Evolutionary conservation across 2,113 vertebrate species (phyloP).

Genomic region (Sturnus vulgaris): DNA sequence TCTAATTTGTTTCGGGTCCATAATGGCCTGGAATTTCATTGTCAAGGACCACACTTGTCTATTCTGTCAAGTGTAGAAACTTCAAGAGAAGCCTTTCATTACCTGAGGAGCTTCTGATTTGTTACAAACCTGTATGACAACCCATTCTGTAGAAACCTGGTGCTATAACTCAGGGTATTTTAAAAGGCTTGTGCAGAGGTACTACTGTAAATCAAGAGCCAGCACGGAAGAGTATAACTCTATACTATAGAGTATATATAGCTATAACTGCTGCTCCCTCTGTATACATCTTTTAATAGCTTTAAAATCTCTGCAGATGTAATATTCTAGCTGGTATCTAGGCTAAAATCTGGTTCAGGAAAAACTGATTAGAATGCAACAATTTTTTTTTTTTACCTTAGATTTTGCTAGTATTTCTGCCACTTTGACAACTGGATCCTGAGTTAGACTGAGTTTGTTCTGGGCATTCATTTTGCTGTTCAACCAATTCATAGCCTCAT

Average conservation of each 20-base stretch:
- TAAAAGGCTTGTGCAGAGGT: not conserved
- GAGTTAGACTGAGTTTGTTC: slow-evolving; percentile 83
- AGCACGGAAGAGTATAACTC: not conserved
- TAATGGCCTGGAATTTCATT: not conserved
- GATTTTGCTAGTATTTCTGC: slow-evolving; percentile 88
- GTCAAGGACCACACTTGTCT: not conserved
- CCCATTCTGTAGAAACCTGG: not conserved
- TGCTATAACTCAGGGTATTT: not conserved
- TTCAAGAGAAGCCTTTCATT: not conserved
- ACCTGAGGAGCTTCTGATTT: not conserved
- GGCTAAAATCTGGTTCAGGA: not conserved
- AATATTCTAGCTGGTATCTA: not conserved
- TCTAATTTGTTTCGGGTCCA: not conserved
- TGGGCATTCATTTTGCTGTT: slow-evolving; percentile 91
- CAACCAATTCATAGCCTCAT: slow-evolving; percentile 89
- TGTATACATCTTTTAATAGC: not conserved
- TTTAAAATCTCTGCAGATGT: not conserved
- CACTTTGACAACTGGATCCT: slow-evolving; percentile 90
- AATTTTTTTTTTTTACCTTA: slow-evolving; percentile 73
- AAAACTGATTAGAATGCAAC: not conserved
- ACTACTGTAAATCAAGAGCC: not conserved
- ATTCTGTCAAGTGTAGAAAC: not conserved
- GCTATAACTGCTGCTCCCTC: not conserved
- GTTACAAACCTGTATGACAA: not conserved
- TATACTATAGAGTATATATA: too few species aligned